Evolutionary conservation across 2,113 vertebrate genomes (phyloP), one percentile per base, ranked within the genome.

Genomic region (Etia nguti): DNA sequence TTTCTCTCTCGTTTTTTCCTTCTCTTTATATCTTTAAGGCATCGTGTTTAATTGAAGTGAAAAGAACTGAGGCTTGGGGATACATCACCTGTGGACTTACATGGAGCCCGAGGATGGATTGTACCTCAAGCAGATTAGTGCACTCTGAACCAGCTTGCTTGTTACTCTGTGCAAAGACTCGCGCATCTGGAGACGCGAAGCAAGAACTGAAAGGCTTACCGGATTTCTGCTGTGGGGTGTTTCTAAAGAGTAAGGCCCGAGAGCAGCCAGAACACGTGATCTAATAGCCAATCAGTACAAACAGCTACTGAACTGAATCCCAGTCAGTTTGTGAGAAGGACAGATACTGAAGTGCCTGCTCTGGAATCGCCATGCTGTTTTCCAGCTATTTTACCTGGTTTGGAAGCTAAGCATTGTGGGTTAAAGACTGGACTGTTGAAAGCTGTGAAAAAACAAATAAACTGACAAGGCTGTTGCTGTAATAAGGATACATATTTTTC

Each of bases 281-380:
- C 24, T 50, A 24, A 43, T 4, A 81, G 77, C 43, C 84, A 52
- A n/a, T 81, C 50, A 10, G 8, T 48, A 48, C 15, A 88, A 75
- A 75, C 70, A 75, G 24, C 80, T 86, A 50, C 89, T 87, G 90
- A 90, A 82, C 82, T 54, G 87, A 59, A 50, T 13, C 70, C 41
- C 65, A 79, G 82, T 92, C 70, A 57, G 89, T 82, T 54, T 50
- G 54, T 85, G 43, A 5, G 80, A 62, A 11, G 82, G 82, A 89
- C 80, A 77, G 88, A 80, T 75, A 90, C 90, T 94, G 90, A 95
- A 95, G 93, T 95, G 94, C 94, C 94, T 95, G 94, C 85, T 90
- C 86, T 90, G 93, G 87, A 92, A 89, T 50, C 43, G 46, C 82
- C 29, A 24, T 81, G 87, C 83, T 86, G 91, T 89, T 89, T 90